Base-by-base conservation (phyloP, 2,113 vertebrate genomes). In the Crypturellus undulatus region DNA sequence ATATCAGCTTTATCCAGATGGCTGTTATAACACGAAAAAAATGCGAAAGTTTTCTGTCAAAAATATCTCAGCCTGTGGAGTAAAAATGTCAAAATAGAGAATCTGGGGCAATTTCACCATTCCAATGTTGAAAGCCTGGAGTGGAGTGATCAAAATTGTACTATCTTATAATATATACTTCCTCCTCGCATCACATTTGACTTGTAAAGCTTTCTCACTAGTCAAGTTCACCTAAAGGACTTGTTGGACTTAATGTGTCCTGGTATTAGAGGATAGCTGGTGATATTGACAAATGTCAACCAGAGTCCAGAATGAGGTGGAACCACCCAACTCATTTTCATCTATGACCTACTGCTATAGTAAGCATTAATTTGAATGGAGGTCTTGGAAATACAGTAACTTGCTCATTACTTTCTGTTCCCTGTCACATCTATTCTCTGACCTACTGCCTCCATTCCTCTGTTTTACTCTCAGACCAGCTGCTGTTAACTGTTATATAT, bases 301-400 rank as follows among this genome's bases (percentile, higher is more conserved):
- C 3, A 5, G 36, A 63, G 49, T n/a, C 62, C 89, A 34, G 40
- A 79, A 87, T 1, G 8, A 92, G 26, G 15, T 70, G 73, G 84
- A 76, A 79, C 52, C 75, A 82, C 89, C 84, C 62, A 84, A 15
- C 47, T 91, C 36, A 82, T 96, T 94, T 93, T 95, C 52, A 77
- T 79, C 40, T 73, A 24, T 67, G 84, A 94, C 89, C 78, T 87
- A 40, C 36, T 17, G 26, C 52, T 69, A 89, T 10, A 51, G 72
- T 92, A 95, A 96, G 63, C 70, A 79, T 56, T 97, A 63, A 91
- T 97, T 97, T 97, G 92, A 97, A 96, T 96, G 73, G 54, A 91
- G 69, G 40, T 94, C 81, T 95, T 93, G 62, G 62, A 63, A 97
- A 97, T 84, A 36, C 26, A 54, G 16, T 51, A 81, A 42, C 76